phyloP scores from a whole-genome alignment of 1,140 invertebrate species.

The Andrena cerasifolii region DNA sequence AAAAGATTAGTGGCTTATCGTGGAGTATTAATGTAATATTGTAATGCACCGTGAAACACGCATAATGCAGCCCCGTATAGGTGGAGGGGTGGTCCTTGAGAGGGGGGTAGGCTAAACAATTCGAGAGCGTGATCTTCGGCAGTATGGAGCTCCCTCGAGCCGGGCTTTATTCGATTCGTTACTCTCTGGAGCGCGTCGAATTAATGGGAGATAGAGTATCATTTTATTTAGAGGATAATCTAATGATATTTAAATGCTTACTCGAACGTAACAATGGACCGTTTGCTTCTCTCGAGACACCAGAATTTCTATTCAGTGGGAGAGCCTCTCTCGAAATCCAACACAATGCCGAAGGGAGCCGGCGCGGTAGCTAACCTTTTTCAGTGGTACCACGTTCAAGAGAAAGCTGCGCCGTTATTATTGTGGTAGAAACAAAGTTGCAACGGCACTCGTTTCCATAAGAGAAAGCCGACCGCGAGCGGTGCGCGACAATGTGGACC shows the following conservation, averaged over 20 bases:
- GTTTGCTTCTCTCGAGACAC: no score
- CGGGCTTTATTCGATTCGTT: slow-evolving; percentile 29
- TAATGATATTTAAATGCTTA: slow-evolving; percentile 1
- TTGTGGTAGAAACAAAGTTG: slow-evolving; percentile 30
- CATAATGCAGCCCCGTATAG: slow-evolving; percentile 51
- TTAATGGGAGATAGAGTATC: slow-evolving; percentile 30
- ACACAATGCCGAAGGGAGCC: no score
- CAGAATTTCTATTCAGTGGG: no score
- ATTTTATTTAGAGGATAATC: no score
- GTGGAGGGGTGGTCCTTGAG: slow-evolving; percentile 15
- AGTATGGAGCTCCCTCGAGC: neutral
- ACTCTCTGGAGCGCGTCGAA: slow-evolving; percentile 14
- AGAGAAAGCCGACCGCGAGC: slow-evolving; percentile 44
- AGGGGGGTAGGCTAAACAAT: slow-evolving; percentile 35
- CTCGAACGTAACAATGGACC: no score
- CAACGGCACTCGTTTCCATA: slow-evolving; percentile 44
- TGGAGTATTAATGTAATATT: slow-evolving; percentile 69
- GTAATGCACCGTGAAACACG: slow-evolving; percentile 66
- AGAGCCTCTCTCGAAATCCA: no score
- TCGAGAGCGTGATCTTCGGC: slow-evolving; percentile 30
- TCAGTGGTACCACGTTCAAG: slow-evolving; percentile 13
- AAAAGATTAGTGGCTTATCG: slow-evolving; percentile 79
- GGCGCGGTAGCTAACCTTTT: neutral
- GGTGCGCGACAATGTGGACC: slow-evolving; percentile 5
- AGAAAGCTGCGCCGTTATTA: slow-evolving; percentile 47